Evolutionary conservation across 2,113 vertebrate species (phyloP).

Genomic region (Tringa solitaria): DNA sequence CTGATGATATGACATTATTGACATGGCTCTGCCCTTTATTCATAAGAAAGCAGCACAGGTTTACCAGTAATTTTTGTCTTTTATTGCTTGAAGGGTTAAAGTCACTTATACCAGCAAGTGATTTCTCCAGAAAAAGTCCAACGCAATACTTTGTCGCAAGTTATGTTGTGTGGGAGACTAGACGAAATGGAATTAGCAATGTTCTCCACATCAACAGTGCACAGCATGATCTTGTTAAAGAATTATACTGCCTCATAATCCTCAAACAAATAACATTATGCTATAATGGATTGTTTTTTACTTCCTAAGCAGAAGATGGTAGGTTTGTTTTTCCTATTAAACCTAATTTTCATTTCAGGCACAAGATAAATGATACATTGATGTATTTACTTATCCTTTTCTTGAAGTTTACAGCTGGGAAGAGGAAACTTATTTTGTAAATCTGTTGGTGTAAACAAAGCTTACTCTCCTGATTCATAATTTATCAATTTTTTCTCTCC

Average conservation of each 20-base stretch:
- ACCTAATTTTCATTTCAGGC: slow-evolving; percentile 51
- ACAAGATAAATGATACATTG: slow-evolving; percentile 38
- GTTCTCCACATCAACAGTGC: slow-evolving; percentile 19
- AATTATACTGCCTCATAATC: slow-evolving; percentile 61
- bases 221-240: slow-evolving; percentile 64
- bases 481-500: neutral
- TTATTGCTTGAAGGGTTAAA: neutral
- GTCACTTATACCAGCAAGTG: neutral
- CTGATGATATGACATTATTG: neutral
- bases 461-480: neutral
- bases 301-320: slow-evolving; percentile 55
- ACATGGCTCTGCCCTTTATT: neutral
- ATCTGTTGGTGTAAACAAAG: neutral
- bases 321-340: slow-evolving; percentile 56
- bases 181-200: slow-evolving; percentile 30
- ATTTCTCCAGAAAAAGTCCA: neutral
- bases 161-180: slow-evolving; percentile 11
- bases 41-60: neutral
- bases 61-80: neutral
- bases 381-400: slow-evolving; percentile 19
- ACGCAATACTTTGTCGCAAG: neutral
- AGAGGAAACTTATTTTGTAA: neutral
- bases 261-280: slow-evolving; percentile 68
- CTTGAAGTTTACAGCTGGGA: neutral
- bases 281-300: slow-evolving; percentile 50